Base-by-base conservation (phyloP, 2,797 vertebrate genomes). In the Gymnocypris eckloni region DNA sequence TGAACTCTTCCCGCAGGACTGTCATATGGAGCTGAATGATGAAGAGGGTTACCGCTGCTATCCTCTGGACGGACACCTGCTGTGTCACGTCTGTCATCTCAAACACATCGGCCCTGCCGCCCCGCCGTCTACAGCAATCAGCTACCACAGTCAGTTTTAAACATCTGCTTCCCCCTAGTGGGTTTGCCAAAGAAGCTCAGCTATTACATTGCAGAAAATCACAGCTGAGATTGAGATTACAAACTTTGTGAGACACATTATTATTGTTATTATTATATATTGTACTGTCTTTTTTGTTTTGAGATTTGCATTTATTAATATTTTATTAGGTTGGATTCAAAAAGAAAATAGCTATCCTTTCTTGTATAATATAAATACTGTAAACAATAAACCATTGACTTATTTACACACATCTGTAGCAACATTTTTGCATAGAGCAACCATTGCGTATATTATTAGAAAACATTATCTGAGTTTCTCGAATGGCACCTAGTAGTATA, bases 21-120 rank as follows among this genome's bases (percentile, higher is more conserved):
- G 98, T 86, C 94, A 96, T 56, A 95, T 97, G 95, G 97, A 99
- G 90, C 95, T 99, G 87, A 99, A 97, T 0, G 98, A 99, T 0
- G 98, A 99, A 87, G 98, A 99, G 0, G 98, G 97, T 2, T 97
- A 97, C 90, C 98, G 97, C 92, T 99, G 98, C 92, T 99, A 97
- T 92, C 98, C 98, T 0, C 94, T 99, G 87, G 96, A 97, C 6
- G 96, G 97, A 83, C 97, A 94, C 88, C 95, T 99, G 72, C 95
- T 99, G 86, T 99, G 98, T 92, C 97, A 98, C 91, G 91, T 95
- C 78, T 99, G 98, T 92, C 98, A 99, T 16, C 94, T 99, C 82
- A 96, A 96, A 86, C 96, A 97, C 90, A 96, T 98, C 54, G 95
- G 98, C 91, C 93, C 94, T 0, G 92, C 93, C 87, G 87, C 93